phyloP scores from a whole-genome alignment of 2,888 invertebrate genomes.

The Drosophila subsilvestris region DNA sequence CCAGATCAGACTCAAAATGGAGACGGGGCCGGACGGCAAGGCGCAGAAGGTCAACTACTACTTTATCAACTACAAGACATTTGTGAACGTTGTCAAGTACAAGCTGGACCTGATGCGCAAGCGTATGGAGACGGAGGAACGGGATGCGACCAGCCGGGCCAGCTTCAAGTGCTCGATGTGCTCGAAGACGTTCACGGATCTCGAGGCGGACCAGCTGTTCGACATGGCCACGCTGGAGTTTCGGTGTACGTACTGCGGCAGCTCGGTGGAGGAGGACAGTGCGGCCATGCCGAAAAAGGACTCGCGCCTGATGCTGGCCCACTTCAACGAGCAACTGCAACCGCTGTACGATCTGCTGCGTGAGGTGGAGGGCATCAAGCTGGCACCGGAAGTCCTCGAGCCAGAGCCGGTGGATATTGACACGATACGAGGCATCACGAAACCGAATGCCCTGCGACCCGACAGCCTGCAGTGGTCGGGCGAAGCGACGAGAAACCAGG shows the following conservation, averaged over 20 bases:
- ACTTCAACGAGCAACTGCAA: conserved; percentile 95
- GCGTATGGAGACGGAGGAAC: conserved; percentile 97
- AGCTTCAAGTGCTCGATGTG: conserved; percentile 97
- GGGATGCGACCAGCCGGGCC: conserved; percentile 96
- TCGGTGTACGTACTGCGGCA: conserved; percentile 94
- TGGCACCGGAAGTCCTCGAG: conserved; percentile 96
- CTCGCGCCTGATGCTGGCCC: conserved; percentile 90
- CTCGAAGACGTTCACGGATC: conserved; percentile 96
- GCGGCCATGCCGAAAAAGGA: conserved; percentile 97
- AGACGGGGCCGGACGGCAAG: conserved; percentile 96
- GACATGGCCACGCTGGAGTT: conserved; percentile 94
- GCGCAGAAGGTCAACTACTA: conserved; percentile 98
- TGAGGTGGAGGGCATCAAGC: conserved; percentile 96
- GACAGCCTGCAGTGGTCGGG: conserved; percentile 95
- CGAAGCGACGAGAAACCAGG: conserved; percentile 92
- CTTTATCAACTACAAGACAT: conserved; percentile 98
- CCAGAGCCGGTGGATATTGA: conserved; percentile 97
- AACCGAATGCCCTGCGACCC: conserved; percentile 84
- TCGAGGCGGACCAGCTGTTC: conserved; percentile 96
- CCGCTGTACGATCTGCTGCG: conserved; percentile 94
- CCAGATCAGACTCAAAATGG: conserved; percentile 96
- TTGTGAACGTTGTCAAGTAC: conserved; percentile 98
- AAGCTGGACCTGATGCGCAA: conserved; percentile 98
- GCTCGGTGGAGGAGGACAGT: conserved; percentile 96
- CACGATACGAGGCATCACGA: conserved; percentile 88